Evolutionary conservation across 2,113 vertebrate species (phyloP).

Genomic region (Clarias macrocephalus): DNA sequence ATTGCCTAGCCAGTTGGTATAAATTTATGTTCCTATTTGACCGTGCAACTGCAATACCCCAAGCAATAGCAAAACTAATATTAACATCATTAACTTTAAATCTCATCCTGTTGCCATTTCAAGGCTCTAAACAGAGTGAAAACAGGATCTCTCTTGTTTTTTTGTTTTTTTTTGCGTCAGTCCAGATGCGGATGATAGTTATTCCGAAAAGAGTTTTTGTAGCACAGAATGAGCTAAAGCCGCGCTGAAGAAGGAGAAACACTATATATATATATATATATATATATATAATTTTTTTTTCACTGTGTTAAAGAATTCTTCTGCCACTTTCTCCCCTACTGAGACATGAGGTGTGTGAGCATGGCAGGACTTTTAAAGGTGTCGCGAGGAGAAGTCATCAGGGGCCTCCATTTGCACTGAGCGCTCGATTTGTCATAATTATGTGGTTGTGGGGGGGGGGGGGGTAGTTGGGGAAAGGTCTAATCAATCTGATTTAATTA

Average conservation of each 20-base stretch:
- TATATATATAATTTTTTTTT: too few relatives aligned
- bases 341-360: slow-evolving; percentile 25
- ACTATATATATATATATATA: too few relatives aligned
- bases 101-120: neutral
- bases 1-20: neutral
- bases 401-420: slow-evolving; percentile 68
- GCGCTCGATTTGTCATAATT: slow-evolving; percentile 81
- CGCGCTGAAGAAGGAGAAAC: neutral
- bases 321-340: slow-evolving; percentile 24
- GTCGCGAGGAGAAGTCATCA: slow-evolving; percentile 58
- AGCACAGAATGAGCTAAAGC: neutral
- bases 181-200: neutral
- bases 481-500: slow-evolving; percentile 86
- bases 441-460: slow-evolving; percentile 78
- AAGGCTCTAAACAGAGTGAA: neutral
- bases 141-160: neutral
- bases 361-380: slow-evolving; percentile 52
- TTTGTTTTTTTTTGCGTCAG: neutral
- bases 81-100: neutral
- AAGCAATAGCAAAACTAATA: slow-evolving; percentile 3
- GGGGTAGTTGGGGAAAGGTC: slow-evolving; percentile 78
- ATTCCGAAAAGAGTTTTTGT: neutral
- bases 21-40: neutral
- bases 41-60: neutral
- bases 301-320: slow-evolving; percentile 25